phyloP scores from a whole-genome alignment of 2,888 invertebrate species.

The Didymodactylos carnosus region DNA sequence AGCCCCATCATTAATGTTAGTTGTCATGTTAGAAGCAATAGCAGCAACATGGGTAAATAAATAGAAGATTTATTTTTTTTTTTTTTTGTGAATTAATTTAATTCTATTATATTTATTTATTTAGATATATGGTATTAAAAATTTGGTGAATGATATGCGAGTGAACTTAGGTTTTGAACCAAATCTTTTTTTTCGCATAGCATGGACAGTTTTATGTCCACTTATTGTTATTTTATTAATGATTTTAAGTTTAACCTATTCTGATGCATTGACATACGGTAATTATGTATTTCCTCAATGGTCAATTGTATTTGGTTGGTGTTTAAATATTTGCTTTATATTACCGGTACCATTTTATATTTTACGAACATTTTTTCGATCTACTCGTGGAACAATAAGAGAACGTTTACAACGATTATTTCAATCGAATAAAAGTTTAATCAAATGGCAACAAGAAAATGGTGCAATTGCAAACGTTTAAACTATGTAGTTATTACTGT shows the following conservation, averaged over 20 bases:
- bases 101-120: too few species aligned
- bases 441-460: too few species aligned
- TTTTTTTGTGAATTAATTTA: neutral
- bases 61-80: neutral
- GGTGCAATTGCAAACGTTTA: too few species aligned
- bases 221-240: conserved; percentile 1
- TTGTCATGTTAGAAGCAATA: conserved; percentile 37
- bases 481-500: too few species aligned
- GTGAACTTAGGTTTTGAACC: neutral
- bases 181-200: conserved; percentile 4
- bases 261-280: neutral
- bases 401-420: neutral
- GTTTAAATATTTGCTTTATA: neutral
- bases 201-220: conserved; percentile 7
- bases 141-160: neutral
- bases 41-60: conserved; percentile 35
- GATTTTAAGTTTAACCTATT: neutral
- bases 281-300: neutral
- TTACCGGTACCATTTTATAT: conserved; percentile 6
- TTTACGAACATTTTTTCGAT: neutral
- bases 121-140: conserved; percentile 4
- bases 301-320: conserved; percentile 8
- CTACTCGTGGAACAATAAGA: neutral
- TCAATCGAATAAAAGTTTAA: too few species aligned
- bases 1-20: conserved; percentile 24